Evolutionary conservation across 2,888 invertebrate species (phyloP), one percentile per base, ranked within the genome.

Genomic region (Drosophila rubida): DNA sequence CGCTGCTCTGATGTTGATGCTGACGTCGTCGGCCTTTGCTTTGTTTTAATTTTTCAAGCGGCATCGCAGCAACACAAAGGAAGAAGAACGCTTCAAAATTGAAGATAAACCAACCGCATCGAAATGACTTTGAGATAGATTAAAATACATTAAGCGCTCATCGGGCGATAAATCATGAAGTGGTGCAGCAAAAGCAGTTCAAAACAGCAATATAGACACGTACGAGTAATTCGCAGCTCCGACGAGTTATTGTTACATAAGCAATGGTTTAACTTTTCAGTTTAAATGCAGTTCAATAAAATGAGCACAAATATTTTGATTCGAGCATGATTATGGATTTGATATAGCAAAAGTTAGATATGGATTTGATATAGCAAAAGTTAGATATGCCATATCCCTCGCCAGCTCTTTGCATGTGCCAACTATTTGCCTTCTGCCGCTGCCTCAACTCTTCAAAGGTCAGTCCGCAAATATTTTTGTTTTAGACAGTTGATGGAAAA

Each of bases 401-500:
- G 5, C 23, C 23, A 23, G 1, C 5, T 25, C 25, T 25, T 1
- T 25, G 27, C 27, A n/a, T n/a, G n/a, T n/a, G n/a, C n/a, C 19
- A 30, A 30, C 30, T 30, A 30, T 25, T 1, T 14, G 5, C 3
- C 8, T 9, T 42, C 13, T 41, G 0, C 9, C 1, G 4, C 11
- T 30, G 8, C n/a, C 13, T 11, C n/a, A 8, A 5, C 53, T 32
- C 16, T n/a, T 41, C 41, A 53, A 51, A 78, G 64, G 54, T 50
- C 30, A 30, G 50, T 37, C 13, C 16, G 23, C 64, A 75, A 75
- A 75, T 78, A 78, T 75, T 75, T 75, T 69, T 74, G 75, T 78
- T 75, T 75, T 45, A 44, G 75, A 45, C 74, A 73, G 58, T 62
- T 77, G 78, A 74, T 73, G 74, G 74, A 44, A 61, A 70, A 77